Conservation (phyloP, 2,113 vertebrate species). For the Bos javanicus region DNA sequence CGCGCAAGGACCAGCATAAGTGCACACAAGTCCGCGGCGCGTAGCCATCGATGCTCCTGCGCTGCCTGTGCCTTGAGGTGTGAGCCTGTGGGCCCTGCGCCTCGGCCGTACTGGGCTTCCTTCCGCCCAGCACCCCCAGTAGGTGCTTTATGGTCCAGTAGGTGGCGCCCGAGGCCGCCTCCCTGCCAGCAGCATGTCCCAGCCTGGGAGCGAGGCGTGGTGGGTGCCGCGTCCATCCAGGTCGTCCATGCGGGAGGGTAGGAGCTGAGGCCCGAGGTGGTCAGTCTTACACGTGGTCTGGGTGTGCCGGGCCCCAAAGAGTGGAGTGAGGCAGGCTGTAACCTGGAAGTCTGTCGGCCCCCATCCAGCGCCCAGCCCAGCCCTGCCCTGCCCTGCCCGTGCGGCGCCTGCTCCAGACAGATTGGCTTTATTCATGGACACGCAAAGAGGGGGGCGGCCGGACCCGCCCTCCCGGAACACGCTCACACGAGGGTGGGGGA, state of each 20-base stretch:
- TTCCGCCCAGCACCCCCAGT: not conserved
- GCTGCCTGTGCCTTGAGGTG: not conserved
- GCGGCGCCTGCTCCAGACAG: conserved; percentile 78
- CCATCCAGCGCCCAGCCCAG: not conserved
- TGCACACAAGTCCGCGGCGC: not conserved
- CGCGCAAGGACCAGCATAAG: not conserved
- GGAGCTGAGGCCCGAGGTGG: not conserved
- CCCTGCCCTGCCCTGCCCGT: not conserved
- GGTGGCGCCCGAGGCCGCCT: conserved; percentile 27
- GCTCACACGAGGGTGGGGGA: conserved; percentile 75
- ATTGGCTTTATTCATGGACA: conserved; percentile 85
- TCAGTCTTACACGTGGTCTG: not conserved
- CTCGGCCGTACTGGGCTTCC: not conserved
- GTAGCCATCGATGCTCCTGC: not conserved
- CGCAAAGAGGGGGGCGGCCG: conserved; percentile 75
- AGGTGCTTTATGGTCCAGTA: not conserved
- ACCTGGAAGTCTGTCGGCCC: not conserved
- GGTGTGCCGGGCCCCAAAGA: not conserved
- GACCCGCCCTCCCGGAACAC: conserved; percentile 79
- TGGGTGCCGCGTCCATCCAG: accelerated
- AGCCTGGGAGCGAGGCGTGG: not conserved
- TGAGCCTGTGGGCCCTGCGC: not conserved
- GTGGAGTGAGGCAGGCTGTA: not conserved
- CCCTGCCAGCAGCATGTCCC: not conserved
- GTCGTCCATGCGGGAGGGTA: too few relatives aligned